phyloP scores from a whole-genome alignment of 2,113 vertebrate genomes.

The Syngnathoides biaculeatus region DNA sequence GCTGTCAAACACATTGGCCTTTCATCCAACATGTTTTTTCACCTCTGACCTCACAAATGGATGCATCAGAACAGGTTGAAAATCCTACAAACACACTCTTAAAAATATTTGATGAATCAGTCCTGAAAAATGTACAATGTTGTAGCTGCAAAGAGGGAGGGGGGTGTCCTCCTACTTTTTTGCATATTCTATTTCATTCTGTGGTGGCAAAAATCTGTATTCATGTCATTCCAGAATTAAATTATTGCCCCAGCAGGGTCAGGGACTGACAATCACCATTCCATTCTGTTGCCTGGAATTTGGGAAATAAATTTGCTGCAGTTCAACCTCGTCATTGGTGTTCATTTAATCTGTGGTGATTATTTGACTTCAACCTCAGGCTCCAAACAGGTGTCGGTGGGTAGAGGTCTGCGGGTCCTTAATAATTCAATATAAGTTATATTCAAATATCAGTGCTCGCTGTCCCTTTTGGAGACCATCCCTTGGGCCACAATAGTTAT shows the following conservation, averaged over 20 bases:
- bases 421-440: constrained; percentile 78
- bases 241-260: background rate
- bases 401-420: constrained; percentile 52
- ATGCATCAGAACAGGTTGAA: no score
- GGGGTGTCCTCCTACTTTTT: background rate
- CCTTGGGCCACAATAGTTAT: constrained; percentile 84
- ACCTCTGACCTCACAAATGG: no score
- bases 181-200: background rate
- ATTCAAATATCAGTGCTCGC: constrained; percentile 78
- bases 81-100: no score
- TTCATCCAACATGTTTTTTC: no score
- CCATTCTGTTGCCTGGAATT: constrained; percentile 8
- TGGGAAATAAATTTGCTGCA: constrained; percentile 6
- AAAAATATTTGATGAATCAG: no score
- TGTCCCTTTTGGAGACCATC: constrained; percentile 79
- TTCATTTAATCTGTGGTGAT: background rate
- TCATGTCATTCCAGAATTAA: constrained; percentile 1
- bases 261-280: background rate
- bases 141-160: no score
- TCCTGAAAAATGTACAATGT: no score
- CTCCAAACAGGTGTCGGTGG: constrained; percentile 31
- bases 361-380: constrained; percentile 26
- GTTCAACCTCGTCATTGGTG: background rate
- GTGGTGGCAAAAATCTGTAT: background rate
- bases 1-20: no score